Evolutionary conservation across 2,797 vertebrate genomes (phyloP).

Genomic region (Sparus aurata): DNA sequence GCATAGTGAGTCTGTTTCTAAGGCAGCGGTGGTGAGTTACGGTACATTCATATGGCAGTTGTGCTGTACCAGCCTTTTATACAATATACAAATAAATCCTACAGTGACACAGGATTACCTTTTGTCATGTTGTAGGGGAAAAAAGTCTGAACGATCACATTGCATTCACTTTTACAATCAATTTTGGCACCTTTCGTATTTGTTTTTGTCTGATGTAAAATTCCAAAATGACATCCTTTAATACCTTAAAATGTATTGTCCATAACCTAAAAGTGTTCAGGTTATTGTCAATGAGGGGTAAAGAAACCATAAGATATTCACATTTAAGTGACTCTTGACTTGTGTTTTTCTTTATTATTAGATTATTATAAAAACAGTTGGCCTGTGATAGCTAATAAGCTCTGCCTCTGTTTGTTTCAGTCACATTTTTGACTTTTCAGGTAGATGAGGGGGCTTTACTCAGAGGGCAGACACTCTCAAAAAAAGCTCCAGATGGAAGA

Average conservation of each 20-base stretch:
- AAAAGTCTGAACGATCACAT: neutral
- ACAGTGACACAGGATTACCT: neutral
- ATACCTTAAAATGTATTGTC: too few relatives aligned
- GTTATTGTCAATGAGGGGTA: too few relatives aligned
- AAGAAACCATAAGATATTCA: too few relatives aligned
- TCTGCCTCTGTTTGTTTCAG: neutral
- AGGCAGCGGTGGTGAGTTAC: neutral
- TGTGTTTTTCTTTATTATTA: too few relatives aligned
- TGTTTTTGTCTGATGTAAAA: neutral
- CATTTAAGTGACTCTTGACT: too few relatives aligned
- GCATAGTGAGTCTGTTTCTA: conserved; percentile 3
- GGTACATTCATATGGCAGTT: neutral
- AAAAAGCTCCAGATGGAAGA: neutral
- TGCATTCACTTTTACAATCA: too few relatives aligned
- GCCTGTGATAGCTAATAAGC: too few relatives aligned
- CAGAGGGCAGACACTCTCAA: neutral
- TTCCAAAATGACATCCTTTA: too few relatives aligned
- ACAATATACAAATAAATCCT: neutral
- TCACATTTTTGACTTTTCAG: neutral
- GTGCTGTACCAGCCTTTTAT: neutral
- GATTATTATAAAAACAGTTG: too few relatives aligned
- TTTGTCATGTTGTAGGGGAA: neutral
- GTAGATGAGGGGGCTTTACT: too few relatives aligned
- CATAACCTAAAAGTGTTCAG: too few relatives aligned
- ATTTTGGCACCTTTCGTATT: neutral